These are phyloP conservation scores for Lycorma delicatula DNA, from an alignment of 1,140 invertebrate genomes.

Conservation along the genomic window DNA sequence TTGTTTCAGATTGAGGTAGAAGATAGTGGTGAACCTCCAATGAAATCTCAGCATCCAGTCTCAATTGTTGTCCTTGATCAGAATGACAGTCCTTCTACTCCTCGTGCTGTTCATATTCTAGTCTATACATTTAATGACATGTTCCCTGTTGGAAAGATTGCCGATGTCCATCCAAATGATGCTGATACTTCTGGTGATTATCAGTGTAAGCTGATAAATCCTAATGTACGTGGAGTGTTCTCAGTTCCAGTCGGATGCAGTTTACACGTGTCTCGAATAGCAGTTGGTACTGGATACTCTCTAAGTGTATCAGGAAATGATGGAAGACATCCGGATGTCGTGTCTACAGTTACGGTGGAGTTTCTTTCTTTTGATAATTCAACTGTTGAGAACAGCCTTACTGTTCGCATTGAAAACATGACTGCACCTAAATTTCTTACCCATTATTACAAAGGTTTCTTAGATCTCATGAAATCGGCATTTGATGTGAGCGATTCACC, in stretches of 20 bases:
- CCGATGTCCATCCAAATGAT: constrained; percentile 85
- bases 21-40: constrained; percentile 76
- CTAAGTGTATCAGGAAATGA: constrained; percentile 80
- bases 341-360: constrained; percentile 72
- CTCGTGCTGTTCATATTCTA: constrained; percentile 71
- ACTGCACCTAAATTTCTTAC: constrained; percentile 63
- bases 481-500: constrained; percentile 54
- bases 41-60: constrained; percentile 67
- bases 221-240: constrained; percentile 50
- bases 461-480: constrained; percentile 56
- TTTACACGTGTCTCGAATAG: constrained; percentile 59
- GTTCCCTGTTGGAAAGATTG: constrained; percentile 67
- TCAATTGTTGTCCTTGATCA: constrained; percentile 74
- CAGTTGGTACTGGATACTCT: constrained; percentile 53
- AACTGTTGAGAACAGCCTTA: constrained; percentile 75
- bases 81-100: constrained; percentile 83
- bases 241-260: constrained; percentile 68
- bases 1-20: constrained; percentile 62
- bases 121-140: constrained; percentile 68
- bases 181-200: constrained; percentile 80
- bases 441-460: constrained; percentile 60
- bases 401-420: constrained; percentile 61
- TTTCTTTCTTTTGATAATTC: constrained; percentile 70
- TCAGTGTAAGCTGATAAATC: constrained; percentile 65
- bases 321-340: constrained; percentile 73